phyloP scores from a whole-genome alignment of 2,113 vertebrate species.

The Eurystomus gularis region DNA sequence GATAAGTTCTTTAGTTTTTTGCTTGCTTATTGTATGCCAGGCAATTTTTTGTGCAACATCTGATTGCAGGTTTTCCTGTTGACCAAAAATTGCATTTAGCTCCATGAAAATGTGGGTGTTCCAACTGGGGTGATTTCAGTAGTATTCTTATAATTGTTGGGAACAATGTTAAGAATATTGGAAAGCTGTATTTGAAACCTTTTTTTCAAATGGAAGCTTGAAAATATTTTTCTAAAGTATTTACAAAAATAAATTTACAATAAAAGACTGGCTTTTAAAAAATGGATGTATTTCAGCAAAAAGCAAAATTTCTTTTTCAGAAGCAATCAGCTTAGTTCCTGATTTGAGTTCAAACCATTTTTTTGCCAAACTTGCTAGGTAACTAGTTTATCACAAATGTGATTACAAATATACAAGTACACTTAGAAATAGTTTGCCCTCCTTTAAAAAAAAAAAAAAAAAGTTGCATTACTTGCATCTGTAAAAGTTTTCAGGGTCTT shows the following conservation, averaged over 20 bases:
- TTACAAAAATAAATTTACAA: background rate
- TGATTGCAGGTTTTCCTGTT: background rate
- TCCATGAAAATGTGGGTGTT: background rate
- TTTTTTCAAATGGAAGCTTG: background rate
- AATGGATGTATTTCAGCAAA: background rate
- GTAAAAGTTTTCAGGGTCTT: background rate
- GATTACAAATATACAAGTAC: background rate
- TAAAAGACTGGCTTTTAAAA: background rate
- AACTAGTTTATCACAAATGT: background rate
- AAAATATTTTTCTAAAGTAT: background rate
- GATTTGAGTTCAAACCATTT: background rate
- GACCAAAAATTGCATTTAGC: background rate
- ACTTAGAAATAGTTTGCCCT: background rate
- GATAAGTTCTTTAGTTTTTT: background rate
- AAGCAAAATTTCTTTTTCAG: background rate
- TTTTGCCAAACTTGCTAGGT: background rate
- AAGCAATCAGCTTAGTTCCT: background rate
- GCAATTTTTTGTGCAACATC: background rate
- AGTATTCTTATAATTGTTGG: background rate
- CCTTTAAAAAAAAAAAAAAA: background rate
- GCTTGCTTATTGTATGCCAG: background rate
- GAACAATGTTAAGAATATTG: background rate
- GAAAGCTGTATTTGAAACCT: background rate
- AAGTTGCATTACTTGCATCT: background rate
- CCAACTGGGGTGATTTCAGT: background rate